These are phyloP conservation scores for Diplazon laetatorius DNA, from an alignment of 2,888 invertebrate species.

Conservation along the genomic window DNA sequence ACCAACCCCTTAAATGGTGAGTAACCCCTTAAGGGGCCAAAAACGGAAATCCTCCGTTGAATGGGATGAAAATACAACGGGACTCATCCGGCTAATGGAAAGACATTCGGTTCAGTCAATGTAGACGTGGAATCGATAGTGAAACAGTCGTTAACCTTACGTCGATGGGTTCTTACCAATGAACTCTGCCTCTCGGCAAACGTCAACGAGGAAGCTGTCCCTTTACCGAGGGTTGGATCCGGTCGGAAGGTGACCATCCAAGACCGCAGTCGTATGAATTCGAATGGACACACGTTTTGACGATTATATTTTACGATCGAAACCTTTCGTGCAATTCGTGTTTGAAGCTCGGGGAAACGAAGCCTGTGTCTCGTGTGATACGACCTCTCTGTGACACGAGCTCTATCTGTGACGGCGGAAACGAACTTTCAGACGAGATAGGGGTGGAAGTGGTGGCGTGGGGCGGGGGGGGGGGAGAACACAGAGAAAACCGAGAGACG, in stretches of 20 bases:
- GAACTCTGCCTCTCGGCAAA: slow-evolving; percentile 43
- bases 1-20: no score
- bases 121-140: slow-evolving; percentile 45
- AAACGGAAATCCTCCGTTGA: no score
- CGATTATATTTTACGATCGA: slow-evolving; percentile 22
- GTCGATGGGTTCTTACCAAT: slow-evolving; percentile 7
- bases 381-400: not conserved
- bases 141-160: slow-evolving; percentile 45
- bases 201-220: not conserved
- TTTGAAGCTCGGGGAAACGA: not conserved
- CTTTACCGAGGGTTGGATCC: no score
- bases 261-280: slow-evolving; percentile 31
- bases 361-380: not conserved
- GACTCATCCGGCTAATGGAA: not conserved
- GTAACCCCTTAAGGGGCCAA: no score
- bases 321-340: not conserved
- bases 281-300: not conserved
- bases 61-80: no score
- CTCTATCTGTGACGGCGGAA: slow-evolving; percentile 10
- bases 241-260: no score
- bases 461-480: no score
- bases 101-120: not conserved
- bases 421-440: not conserved
- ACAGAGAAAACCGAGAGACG: slow-evolving; percentile 8
- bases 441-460: no score